Conservation (phyloP, 2,797 vertebrate species). For the Pangasius mekongensis region DNA sequence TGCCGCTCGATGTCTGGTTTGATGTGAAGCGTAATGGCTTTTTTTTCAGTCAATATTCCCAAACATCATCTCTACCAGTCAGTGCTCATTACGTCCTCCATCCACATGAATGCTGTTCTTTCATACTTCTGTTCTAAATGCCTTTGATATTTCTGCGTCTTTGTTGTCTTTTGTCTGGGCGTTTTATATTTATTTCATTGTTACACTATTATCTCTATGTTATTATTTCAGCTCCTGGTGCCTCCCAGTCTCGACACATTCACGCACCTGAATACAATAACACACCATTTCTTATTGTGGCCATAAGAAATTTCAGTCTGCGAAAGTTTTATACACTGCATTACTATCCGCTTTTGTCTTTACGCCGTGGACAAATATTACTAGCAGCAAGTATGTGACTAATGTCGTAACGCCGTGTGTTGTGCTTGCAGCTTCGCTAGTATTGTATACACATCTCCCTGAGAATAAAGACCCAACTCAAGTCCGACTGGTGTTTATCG, state of each 20-base stretch:
- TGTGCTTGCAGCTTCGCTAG: neutral
- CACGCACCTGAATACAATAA: constrained; percentile 7
- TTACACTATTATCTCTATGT: neutral
- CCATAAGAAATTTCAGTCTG: neutral
- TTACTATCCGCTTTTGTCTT: neutral
- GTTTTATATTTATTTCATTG: neutral
- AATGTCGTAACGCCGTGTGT: neutral
- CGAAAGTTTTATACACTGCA: neutral
- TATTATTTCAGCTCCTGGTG: neutral
- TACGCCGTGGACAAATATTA: neutral
- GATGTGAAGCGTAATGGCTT: constrained; percentile 1
- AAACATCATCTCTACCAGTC: constrained; percentile 23
- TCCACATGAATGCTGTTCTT: neutral
- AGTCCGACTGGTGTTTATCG: neutral
- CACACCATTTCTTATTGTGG: neutral
- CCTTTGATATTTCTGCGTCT: constrained; percentile 21
- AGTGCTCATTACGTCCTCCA: constrained; percentile 29
- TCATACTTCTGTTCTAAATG: neutral
- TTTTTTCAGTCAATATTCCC: constrained; percentile 3
- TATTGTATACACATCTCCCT: neutral
- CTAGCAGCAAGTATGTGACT: neutral
- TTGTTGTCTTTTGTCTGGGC: neutral
- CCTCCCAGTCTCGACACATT: neutral
- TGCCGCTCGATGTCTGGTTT: neutral
- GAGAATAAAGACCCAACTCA: neutral